Evolutionary conservation across 2,113 vertebrate genomes (phyloP).

Genomic region (Myanophis thanlyinensis): DNA sequence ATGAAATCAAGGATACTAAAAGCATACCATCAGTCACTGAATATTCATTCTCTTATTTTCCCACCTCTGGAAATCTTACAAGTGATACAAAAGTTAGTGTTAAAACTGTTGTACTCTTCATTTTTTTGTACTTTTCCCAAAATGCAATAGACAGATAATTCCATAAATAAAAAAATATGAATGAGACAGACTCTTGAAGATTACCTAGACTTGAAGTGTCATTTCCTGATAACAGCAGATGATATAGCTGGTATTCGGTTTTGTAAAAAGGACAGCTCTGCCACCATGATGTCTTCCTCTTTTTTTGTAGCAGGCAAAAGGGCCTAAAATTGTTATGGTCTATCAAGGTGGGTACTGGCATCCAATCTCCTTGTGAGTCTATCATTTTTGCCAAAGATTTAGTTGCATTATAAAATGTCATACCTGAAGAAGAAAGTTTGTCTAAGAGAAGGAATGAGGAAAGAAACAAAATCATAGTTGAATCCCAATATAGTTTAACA

Average conservation of each 20-base stretch:
- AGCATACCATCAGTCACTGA: background rate
- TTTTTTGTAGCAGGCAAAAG: constrained; percentile 61
- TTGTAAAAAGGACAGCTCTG: constrained; percentile 45
- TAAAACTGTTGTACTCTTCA: background rate
- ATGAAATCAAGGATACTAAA: background rate
- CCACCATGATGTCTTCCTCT: constrained; percentile 50
- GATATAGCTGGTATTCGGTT: constrained; percentile 54
- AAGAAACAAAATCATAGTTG: background rate
- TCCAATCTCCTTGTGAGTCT: constrained; percentile 56
- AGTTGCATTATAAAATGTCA: constrained; percentile 58
- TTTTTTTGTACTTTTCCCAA: background rate
- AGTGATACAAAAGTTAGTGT: background rate
- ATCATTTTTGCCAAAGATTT: constrained; percentile 52
- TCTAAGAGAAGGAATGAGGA: background rate
- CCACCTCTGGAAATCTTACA: background rate
- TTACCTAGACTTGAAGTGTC: background rate
- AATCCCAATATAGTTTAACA: background rate
- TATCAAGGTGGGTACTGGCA: constrained; percentile 57
- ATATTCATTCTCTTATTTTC: background rate
- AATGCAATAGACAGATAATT: background rate
- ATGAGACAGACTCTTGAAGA: background rate
- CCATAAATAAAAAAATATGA: background rate
- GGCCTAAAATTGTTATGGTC: constrained; percentile 60
- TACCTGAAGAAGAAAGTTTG: background rate
- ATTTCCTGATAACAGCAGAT: constrained; percentile 40